Conservation (phyloP, 2,797 vertebrate genomes). For the Coluber constrictor region DNA sequence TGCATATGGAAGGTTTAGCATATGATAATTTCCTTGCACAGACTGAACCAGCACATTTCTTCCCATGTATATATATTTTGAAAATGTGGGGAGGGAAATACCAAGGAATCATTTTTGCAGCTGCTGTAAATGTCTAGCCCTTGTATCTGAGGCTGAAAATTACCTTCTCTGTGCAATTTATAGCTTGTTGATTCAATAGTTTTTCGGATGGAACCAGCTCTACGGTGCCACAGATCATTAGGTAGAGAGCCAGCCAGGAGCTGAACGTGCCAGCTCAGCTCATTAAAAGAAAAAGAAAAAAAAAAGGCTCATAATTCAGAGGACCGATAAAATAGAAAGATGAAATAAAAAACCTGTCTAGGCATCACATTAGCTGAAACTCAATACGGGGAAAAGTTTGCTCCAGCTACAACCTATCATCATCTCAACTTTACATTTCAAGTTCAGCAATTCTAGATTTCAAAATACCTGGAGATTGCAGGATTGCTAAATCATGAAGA, state of each 20-base stretch:
- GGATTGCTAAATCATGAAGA: too few species aligned
- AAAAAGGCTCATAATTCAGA: conserved; percentile 2
- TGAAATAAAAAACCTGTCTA: conserved; percentile 1
- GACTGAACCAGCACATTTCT: neutral
- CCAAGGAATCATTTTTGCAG: neutral
- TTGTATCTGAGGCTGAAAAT: conserved; percentile 1
- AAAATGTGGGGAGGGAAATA: neutral
- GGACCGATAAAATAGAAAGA: neutral
- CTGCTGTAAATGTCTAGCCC: neutral
- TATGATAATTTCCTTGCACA: neutral
- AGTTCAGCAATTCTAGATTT: neutral
- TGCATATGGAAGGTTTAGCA: neutral
- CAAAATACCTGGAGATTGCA: neutral
- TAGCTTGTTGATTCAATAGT: conserved; percentile 25
- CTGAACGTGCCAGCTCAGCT: neutral
- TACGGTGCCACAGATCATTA: conserved; percentile 24
- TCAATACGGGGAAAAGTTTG: neutral
- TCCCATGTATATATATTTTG: neutral
- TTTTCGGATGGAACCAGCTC: conserved; percentile 8
- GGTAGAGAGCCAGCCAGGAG: conserved; percentile 11
- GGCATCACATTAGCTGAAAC: conserved; percentile 2
- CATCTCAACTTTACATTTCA: neutral
- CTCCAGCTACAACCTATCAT: neutral
- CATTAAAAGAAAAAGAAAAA: conserved; percentile 3
- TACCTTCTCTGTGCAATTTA: neutral